Base-by-base conservation (phyloP, 2,888 invertebrate species). In the Lasioglossum pauxillum region DNA sequence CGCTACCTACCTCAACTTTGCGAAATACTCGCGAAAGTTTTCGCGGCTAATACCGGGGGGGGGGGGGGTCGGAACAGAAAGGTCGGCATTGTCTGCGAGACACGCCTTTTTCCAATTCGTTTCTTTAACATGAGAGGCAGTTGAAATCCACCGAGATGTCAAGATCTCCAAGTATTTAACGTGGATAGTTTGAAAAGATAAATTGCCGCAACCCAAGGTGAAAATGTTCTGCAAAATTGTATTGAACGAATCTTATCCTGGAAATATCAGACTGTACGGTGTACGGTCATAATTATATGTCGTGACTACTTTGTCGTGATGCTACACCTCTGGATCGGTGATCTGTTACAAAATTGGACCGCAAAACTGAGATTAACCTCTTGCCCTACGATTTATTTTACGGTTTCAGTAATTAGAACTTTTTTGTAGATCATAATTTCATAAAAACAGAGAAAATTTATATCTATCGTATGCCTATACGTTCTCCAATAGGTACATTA, bases 1-100 rank as follows among this genome's bases (percentile, higher is more conserved):
- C 31, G 49, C 23, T 53, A 23, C 67, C 73, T 73, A 78, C 49
- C 76, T 10, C 19, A 44, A 74, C 78, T 82, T 78, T 46, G 23
- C 86, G 77, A 69, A 77, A 82, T 69, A 69, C 69, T 64, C 72
- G 76, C 81, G 72, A 75, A 80, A 80, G 38, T 74, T 80, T 67
- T 67, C 74, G 46, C 64, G 38, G 75, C 64, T 80, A 80, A 80
- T 80, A 31, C 75, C 67, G 14, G 35, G 0, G 10, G 10, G 41
- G 2, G 1, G 10, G 41, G 41, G 41, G 10, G 23, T 27, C 38
- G 35, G 64, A 46, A 67, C 38, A 41, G 75, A 67, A 80, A 75
- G 49, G 80, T 75, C 49, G 80, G 49, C 53, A 69, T 74, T 78
- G 78, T 71, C 75, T 44, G 19, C 44, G 41, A 27, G 64, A 23